Conservation (phyloP, 2,113 vertebrate genomes). For the Elgaria multicarinata region DNA sequence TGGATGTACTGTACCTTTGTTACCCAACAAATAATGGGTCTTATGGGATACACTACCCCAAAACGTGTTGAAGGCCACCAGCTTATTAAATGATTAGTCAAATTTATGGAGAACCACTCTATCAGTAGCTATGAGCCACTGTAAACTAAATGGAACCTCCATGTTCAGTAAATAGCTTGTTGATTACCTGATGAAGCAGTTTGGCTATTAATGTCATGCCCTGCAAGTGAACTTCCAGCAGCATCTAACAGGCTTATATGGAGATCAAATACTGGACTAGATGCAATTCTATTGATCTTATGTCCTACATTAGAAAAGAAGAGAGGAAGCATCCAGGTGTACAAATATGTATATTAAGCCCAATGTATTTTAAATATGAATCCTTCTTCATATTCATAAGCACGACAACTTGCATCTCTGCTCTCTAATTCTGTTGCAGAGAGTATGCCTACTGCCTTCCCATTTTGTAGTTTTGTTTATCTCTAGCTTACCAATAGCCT, state of each 20-base stretch:
- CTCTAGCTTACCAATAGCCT: not conserved
- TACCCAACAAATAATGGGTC: not conserved
- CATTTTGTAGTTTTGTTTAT: not conserved
- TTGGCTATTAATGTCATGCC: no score
- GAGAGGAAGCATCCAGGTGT: not conserved
- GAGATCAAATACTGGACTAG: not conserved
- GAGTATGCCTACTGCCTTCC: no score
- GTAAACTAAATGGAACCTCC: not conserved
- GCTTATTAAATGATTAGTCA: not conserved
- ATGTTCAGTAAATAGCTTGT: not conserved
- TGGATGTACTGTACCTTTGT: not conserved
- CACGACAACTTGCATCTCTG: not conserved
- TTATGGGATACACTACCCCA: not conserved
- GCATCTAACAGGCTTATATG: not conserved
- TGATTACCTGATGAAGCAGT: not conserved
- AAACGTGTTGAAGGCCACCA: not conserved
- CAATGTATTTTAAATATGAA: not conserved
- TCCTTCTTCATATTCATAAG: not conserved
- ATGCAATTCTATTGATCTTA: not conserved
- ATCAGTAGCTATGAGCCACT: not conserved
- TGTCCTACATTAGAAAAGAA: not conserved
- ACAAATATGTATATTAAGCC: not conserved
- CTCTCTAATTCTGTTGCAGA: not conserved
- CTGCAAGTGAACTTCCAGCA: not conserved
- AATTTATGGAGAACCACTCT: not conserved